Conservation (phyloP, 2,797 vertebrate species). For the Falco rusticolus region DNA sequence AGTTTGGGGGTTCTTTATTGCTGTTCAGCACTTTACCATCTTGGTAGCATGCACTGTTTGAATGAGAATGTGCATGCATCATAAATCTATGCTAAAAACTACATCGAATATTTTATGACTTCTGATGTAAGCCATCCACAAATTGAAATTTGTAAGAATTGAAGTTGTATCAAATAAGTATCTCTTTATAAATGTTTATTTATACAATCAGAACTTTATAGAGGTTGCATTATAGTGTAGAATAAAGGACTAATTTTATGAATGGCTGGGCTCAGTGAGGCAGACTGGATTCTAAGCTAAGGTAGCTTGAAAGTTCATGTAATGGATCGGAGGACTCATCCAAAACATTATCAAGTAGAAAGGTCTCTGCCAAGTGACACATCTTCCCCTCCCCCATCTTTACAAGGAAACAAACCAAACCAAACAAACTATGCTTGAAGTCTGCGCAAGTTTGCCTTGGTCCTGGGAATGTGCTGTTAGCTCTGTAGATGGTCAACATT, state of each 20-base stretch:
- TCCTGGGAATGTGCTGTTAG: neutral
- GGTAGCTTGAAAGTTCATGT: neutral
- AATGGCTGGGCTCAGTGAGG: neutral
- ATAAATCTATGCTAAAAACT: neutral
- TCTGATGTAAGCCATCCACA: neutral
- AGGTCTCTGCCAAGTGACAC: neutral
- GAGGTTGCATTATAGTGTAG: neutral
- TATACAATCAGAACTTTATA: neutral
- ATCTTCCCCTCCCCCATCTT: neutral
- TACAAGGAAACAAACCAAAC: neutral
- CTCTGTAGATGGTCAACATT: neutral
- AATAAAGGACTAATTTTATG: neutral
- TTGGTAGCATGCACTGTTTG: neutral
- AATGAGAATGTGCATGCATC: neutral
- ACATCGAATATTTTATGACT: neutral
- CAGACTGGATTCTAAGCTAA: neutral
- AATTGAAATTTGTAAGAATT: neutral
- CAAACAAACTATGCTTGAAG: neutral
- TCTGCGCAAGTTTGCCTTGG: neutral
- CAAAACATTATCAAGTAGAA: neutral
- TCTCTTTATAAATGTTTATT: neutral
- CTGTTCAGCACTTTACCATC: neutral
- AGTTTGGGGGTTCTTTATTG: neutral
- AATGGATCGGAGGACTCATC: neutral
- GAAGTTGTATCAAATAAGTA: neutral